A percentile compares a stretch with the other conserved stretches of the same genome.
These are phyloP conservation scores for Diacarnus erythraeanus DNA, from an alignment of 37 sponge, comb jelly and placozoan species.

Conservation along the genomic window DNA sequence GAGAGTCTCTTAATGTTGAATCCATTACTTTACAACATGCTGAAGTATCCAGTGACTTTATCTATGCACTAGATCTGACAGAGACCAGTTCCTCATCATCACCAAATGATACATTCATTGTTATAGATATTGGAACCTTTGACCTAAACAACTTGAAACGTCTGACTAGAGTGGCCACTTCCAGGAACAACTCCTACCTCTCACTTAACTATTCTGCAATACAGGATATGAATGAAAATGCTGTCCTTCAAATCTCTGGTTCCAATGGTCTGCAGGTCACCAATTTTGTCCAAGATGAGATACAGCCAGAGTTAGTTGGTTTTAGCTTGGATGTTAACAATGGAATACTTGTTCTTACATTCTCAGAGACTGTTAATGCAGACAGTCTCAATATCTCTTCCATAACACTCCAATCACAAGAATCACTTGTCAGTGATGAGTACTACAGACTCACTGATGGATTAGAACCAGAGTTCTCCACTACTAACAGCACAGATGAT, in stretches of 20 bases:
- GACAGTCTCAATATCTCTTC: conserved; percentile 64
- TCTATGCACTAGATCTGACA: conserved; percentile 37
- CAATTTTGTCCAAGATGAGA: conserved; percentile 53
- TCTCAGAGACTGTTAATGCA: conserved; percentile 83
- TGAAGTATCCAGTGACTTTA: conserved; percentile 12
- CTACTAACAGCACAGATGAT: conserved; percentile 56
- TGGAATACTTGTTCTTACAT: conserved; percentile 66
- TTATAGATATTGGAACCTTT: conserved; percentile 46
- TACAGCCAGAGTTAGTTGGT: conserved; percentile 42
- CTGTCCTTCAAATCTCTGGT: conserved; percentile 38
- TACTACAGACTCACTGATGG: conserved; percentile 51
- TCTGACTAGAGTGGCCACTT: conserved; percentile 69
- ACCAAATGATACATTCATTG: conserved; percentile 57
- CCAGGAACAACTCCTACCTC: conserved; percentile 72
- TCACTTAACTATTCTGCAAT: conserved; percentile 63
- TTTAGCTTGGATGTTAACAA: conserved; percentile 73
- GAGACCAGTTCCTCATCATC: conserved; percentile 30
- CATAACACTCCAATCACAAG: conserved; percentile 56
- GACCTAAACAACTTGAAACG: conserved; percentile 86
- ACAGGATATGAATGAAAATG: conserved; percentile 80
- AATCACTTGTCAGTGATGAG: not conserved
- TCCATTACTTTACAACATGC: conserved; percentile 68
- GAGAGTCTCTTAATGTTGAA: conserved; percentile 52
- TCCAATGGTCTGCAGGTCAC: conserved; percentile 58
- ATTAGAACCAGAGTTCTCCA: conserved; percentile 8